phyloP scores from a whole-genome alignment of 2,797 vertebrate genomes.

The Sphenodon punctatus region DNA sequence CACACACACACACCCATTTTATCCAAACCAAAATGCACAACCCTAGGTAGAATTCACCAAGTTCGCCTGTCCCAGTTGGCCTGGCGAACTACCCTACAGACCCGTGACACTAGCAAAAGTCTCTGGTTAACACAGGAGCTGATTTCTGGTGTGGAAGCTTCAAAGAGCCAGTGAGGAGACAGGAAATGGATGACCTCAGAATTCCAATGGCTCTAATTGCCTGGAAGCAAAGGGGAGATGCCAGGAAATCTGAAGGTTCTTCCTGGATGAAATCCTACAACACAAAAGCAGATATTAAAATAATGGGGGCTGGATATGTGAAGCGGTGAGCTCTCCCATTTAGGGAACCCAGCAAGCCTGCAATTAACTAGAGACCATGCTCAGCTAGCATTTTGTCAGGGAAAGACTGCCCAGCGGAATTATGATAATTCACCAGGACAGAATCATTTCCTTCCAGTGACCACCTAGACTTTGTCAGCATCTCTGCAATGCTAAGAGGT shows the following conservation, averaged over 20 bases:
- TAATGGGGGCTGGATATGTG: neutral
- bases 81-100: too few relatives aligned
- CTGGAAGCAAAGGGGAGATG: slow-evolving; percentile 56
- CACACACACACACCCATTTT: too few relatives aligned
- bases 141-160: too few relatives aligned
- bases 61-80: too few relatives aligned
- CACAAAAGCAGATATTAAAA: neutral
- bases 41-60: too few relatives aligned
- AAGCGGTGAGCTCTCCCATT: neutral
- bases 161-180: neutral
- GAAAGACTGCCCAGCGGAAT: neutral
- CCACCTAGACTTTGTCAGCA: neutral
- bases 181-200: slow-evolving; percentile 45
- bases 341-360: too few relatives aligned
- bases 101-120: too few relatives aligned
- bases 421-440: neutral
- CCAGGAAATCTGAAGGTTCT: slow-evolving; percentile 58
- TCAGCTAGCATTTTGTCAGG: neutral
- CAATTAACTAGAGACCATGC: neutral
- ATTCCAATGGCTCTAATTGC: slow-evolving; percentile 51
- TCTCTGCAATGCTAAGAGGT: neutral
- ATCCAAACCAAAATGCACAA: too few relatives aligned
- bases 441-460: neutral
- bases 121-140: too few relatives aligned
- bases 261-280: slow-evolving; percentile 55